Evolutionary conservation across 2,113 vertebrate genomes (phyloP), one percentile per base, ranked within the genome.

Genomic region (Oenanthe oenanthe): DNA sequence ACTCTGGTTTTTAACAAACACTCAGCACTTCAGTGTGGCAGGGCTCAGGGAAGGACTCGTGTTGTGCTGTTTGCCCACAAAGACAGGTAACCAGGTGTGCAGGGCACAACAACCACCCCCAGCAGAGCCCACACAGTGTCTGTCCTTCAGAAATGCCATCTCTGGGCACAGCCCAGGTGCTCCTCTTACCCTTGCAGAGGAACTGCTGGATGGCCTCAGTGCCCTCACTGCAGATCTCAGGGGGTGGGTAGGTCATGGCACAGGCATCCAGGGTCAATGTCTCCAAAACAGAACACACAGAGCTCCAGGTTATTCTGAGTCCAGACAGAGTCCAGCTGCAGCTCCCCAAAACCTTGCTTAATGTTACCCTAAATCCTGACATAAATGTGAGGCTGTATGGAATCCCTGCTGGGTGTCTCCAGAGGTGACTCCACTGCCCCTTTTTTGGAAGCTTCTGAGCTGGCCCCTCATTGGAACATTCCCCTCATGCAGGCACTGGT

Each of bases 181-280:
- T 20, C 26, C 51, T 13, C 95, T 97, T 93, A 99, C 99, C 98
- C 66, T 86, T 92, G 92, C 99, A 99, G 36, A 99, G 97, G 96
- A 98, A 99, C 81, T 97, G 98, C 93, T 99, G 99, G 79, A 99
- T 97, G 89, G 97, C 98, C 70, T 98, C 98, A 0, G 99, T 99
- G 10, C 99, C 99, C 0, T 92, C 98, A 1, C 93, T 21, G 62
- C 99, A 99, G 94, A 99, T 97, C 14, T 98, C 98, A 6, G 67
- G 81, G 3, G 98, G 97, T 1, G 99, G 99, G 93, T 98, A 99
- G 43, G 94, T 92, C 99, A 99, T 99, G 88, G 63, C 92, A 5
- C 97, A 93, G 25, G 98, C 97, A 40, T 99, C 98, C 20, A 99
- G 98, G 48, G 97, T 98, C 70, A 99, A 97, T 2, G 94, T 98